Conservation (phyloP, 2,113 vertebrate species). For the Burhinus oedicnemus region DNA sequence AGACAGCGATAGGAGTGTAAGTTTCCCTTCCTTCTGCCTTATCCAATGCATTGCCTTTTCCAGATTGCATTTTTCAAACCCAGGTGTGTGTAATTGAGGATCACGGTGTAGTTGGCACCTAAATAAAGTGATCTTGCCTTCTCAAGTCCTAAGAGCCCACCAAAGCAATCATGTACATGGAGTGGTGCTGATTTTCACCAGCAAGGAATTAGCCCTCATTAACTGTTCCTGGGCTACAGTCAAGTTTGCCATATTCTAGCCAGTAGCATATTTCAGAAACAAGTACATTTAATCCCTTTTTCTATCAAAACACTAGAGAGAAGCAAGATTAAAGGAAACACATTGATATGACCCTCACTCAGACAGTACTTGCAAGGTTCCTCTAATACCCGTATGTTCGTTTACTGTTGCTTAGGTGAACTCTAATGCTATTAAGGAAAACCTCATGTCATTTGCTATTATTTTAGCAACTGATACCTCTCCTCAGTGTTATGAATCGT, state of each 20-base stretch:
- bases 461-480: slow-evolving; percentile 29
- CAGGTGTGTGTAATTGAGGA: not conserved
- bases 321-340: not conserved
- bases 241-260: not conserved
- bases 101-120: not conserved
- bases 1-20: not conserved
- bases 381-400: not conserved
- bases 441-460: slow-evolving; percentile 11
- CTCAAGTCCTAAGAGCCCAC: not conserved
- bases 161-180: not conserved
- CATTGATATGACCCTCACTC: not conserved
- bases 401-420: slow-evolving; percentile 40
- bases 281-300: not conserved
- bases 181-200: not conserved
- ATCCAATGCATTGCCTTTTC: not conserved
- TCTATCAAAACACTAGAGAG: not conserved
- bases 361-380: not conserved
- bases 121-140: not conserved
- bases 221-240: not conserved
- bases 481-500: not conserved
- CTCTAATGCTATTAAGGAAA: slow-evolving; percentile 33
- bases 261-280: not conserved
- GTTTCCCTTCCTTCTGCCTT: not conserved
- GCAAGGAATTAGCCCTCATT: not conserved
- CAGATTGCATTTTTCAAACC: not conserved